These are phyloP conservation scores for Zaprionus nigranus DNA, from an alignment of 1,140 invertebrate species.

Conservation along the genomic window DNA sequence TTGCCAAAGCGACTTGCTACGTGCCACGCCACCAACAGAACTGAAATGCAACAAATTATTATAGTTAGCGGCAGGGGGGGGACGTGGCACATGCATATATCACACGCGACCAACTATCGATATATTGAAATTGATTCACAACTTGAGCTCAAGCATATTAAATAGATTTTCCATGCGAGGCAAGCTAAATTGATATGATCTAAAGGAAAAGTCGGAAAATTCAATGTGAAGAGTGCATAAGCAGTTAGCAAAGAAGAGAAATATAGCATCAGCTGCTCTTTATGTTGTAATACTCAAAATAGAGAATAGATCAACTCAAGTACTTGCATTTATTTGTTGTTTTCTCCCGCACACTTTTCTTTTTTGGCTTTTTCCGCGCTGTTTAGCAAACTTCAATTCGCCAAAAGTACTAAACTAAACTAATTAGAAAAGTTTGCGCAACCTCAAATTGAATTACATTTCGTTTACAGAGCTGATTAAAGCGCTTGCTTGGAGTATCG, in stretches of 20 bases:
- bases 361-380: neutral
- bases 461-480: constrained; percentile 55
- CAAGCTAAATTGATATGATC: constrained; percentile 14
- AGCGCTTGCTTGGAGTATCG: neutral
- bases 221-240: neutral
- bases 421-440: constrained; percentile 36
- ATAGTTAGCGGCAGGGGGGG: neutral
- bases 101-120: constrained; percentile 15
- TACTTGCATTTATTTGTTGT: neutral
- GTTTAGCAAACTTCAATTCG: constrained; percentile 45
- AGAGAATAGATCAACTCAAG: neutral
- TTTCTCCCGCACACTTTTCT: neutral
- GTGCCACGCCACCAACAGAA: constrained; percentile 42
- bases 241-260: neutral
- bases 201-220: neutral
- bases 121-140: constrained; percentile 72
- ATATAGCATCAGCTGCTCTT: neutral
- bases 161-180: constrained; percentile 27
- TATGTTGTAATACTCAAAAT: neutral
- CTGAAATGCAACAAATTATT: constrained; percentile 49
- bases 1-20: constrained; percentile 57
- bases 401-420: constrained; percentile 38
- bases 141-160: constrained; percentile 70
- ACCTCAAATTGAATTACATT: constrained; percentile 66
- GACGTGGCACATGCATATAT: constrained; percentile 2